phyloP scores from a whole-genome alignment of 2,113 vertebrate genomes.

The Cryptotis parvus region DNA sequence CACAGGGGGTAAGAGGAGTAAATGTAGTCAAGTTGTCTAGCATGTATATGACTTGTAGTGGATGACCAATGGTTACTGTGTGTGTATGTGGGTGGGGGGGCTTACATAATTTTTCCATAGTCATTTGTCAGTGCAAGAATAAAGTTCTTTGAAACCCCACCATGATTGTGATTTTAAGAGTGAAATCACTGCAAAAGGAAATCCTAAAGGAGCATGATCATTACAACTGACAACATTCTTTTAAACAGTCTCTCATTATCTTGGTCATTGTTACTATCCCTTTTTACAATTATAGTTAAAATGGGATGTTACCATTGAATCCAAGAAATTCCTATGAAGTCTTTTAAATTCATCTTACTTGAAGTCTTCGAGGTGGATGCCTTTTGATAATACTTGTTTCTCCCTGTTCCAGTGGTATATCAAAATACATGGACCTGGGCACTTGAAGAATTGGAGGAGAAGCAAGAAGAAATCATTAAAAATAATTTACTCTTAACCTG shows the following conservation, averaged over 20 bases:
- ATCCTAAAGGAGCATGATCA: constrained; percentile 26
- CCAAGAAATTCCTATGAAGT: constrained; percentile 64
- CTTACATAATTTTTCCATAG: background rate
- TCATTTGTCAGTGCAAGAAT: background rate
- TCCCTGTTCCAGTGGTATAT: constrained; percentile 62
- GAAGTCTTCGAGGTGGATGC: constrained; percentile 87
- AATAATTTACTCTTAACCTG: constrained; percentile 22
- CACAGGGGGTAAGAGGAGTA: background rate
- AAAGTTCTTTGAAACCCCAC: background rate
- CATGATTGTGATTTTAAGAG: constrained; percentile 1
- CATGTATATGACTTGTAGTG: background rate
- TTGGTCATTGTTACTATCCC: constrained; percentile 7
- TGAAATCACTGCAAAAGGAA: constrained; percentile 56
- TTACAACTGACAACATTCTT: constrained; percentile 14
- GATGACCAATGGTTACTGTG: too few species aligned
- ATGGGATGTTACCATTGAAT: constrained; percentile 72
- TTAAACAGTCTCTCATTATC: background rate
- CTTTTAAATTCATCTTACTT: constrained; percentile 83
- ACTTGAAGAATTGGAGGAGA: constrained; percentile 73
- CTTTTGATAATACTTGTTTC: constrained; percentile 89
- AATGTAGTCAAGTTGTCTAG: background rate
- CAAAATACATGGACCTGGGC: constrained; percentile 76
- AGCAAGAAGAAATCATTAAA: constrained; percentile 57
- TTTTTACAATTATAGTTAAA: constrained; percentile 56
- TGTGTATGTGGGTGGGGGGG: too few species aligned